These are phyloP conservation scores for Glandiceps talaboti DNA, from an alignment of 53 echinoderm and acorn worm species.

Conservation along the genomic window DNA sequence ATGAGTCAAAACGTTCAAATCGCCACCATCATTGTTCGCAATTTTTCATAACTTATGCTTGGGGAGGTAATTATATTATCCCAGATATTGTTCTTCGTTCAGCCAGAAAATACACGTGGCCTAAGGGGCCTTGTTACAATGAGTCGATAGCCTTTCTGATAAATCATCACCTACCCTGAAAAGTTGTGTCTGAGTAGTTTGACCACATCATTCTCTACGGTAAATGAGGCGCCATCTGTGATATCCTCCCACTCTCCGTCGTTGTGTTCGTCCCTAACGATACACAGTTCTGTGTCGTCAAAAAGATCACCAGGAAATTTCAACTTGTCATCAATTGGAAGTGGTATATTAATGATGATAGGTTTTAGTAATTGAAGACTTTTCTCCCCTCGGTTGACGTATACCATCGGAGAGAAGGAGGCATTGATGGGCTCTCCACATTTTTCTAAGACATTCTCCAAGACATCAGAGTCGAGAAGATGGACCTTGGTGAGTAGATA, in stretches of 20 bases:
- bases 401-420: not conserved
- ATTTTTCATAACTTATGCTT: no score
- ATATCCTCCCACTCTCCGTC: not conserved
- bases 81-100: no score
- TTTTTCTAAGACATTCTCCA: not conserved
- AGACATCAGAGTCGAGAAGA: not conserved
- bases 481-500: no score
- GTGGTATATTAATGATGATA: not conserved
- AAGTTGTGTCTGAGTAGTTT: not conserved
- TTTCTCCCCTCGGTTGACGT: not conserved
- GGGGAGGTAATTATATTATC: no score
- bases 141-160: no score
- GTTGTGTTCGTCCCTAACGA: not conserved
- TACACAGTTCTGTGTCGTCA: not conserved
- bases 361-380: not conserved
- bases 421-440: not conserved
- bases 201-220: not conserved
- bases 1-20: no score
- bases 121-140: no score
- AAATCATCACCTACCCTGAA: not conserved
- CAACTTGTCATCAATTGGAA: no score
- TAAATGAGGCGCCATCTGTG: not conserved
- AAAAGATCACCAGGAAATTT: no score
- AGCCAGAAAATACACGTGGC: no score
- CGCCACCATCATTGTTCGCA: no score